Evolutionary conservation across 2,113 vertebrate species (phyloP).

Genomic region (Pluvianellus socialis): DNA sequence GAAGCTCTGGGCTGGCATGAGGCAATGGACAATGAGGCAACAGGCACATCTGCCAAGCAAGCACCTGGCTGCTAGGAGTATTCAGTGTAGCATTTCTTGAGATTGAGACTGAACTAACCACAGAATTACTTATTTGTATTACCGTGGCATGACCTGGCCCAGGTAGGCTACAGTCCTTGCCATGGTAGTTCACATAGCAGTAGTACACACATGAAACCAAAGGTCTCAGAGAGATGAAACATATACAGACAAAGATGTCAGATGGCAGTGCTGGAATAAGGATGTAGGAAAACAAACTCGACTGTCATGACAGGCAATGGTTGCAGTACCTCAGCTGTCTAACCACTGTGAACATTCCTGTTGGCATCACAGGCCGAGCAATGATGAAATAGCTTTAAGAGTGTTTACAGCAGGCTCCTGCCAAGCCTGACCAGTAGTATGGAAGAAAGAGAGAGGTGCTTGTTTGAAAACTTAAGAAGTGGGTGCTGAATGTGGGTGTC

Average conservation of each 20-base stretch:
- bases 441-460: neutral
- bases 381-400: neutral
- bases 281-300: neutral
- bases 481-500: conserved; percentile 9
- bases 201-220: neutral
- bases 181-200: neutral
- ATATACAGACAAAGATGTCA: neutral
- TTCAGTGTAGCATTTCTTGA: neutral
- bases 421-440: neutral
- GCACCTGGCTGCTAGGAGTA: neutral
- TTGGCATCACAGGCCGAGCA: neutral
- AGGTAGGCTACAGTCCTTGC: neutral
- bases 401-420: neutral
- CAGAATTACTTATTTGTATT: neutral
- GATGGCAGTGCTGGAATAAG: neutral
- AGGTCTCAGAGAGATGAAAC: neutral
- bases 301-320: neutral
- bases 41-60: neutral
- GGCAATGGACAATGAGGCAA: neutral
- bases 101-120: neutral
- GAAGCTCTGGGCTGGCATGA: neutral
- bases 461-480: conserved; percentile 5
- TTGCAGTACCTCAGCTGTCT: neutral
- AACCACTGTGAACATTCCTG: neutral
- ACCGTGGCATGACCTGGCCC: neutral